Evolutionary conservation across 2,888 invertebrate species (phyloP), one percentile per base, ranked within the genome.

Genomic region (Ectemnius cavifrons): DNA sequence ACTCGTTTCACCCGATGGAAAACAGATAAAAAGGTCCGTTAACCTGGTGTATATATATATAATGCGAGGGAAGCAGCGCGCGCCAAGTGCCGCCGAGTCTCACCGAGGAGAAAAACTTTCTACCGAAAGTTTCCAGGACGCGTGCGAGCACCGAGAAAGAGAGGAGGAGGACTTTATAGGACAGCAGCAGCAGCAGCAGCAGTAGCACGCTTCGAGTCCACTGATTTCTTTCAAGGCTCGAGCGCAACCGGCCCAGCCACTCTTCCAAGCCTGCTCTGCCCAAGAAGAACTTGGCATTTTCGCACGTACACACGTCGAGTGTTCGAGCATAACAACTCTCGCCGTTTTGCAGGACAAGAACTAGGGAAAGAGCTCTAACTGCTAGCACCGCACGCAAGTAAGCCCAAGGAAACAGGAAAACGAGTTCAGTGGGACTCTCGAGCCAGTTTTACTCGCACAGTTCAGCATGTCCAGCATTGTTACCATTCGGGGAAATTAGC

Each of bases 151-250:
- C 37, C 8, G 1, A 11, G 37, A 1, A 6, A 37, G 11, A 82
- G 82, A 82, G 72, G 73, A 72, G 63, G 56, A 59, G 82, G 84
- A 85, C 84, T 87, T 88, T 84, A 85, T 82, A 85, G 82, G 78
- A 75, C 79, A 64, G 69, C 70, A 67, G 67, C 79, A 64, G 69
- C 70, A 67, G 67, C 78, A 64, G 69, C 67, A 67, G 67, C 3
- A 23, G 23, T 3, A 3, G 23, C 8, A 37, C 37, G 8, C 37
- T 80, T 65, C 73, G 82, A 69, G 73, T 79, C 79, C 75, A 85
- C 84, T 84, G 86, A 86, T 87, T 87, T 87, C 84, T 85, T 84
- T 76, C 78, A 78, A 79, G 72, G 76, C 65, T 4, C 37, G 37
- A 6, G 37, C 1, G 8, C 52, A 16, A 52, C n/a, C 52, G n/a